phyloP scores from a whole-genome alignment of 1,140 invertebrate genomes.

The Megalopta genalis region DNA sequence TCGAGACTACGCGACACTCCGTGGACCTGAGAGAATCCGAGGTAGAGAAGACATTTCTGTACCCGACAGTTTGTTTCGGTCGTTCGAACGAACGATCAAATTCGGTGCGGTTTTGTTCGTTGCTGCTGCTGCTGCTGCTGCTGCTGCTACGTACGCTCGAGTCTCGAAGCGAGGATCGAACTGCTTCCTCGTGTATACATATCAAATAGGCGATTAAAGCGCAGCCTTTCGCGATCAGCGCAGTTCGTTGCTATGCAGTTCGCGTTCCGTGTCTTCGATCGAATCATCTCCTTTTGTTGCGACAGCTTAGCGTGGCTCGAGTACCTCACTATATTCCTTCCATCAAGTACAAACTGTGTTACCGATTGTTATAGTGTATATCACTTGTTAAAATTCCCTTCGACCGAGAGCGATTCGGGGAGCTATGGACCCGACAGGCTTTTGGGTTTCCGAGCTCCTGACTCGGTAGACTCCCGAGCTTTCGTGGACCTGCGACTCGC shows the following conservation, averaged over 20 bases:
- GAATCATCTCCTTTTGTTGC: background rate
- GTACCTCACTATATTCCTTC: conserved; percentile 5
- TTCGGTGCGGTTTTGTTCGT: too few relatives aligned
- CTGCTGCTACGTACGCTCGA: too few relatives aligned
- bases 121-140: too few relatives aligned
- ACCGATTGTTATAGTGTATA: conserved; percentile 26
- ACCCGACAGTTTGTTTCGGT: too few relatives aligned
- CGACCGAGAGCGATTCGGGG: background rate
- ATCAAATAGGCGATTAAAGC: background rate
- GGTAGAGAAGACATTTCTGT: too few relatives aligned
- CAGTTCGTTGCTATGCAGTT: background rate
- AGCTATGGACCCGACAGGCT: too few relatives aligned
- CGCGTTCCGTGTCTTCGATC: background rate
- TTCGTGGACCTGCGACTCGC: background rate
- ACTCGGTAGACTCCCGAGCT: too few relatives aligned
- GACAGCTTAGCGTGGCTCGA: background rate
- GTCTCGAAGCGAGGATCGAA: too few relatives aligned
- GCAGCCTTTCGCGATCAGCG: background rate
- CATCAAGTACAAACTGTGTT: conserved; percentile 17
- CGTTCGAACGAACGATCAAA: too few relatives aligned
- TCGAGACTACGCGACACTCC: background rate
- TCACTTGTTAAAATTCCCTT: conserved; percentile 23
- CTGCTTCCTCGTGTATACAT: background rate
- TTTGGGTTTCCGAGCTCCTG: too few relatives aligned
- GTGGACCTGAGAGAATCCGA: too few relatives aligned